These are phyloP conservation scores for Coptotermes formosanus DNA, from an alignment of 1,140 invertebrate genomes.

Conservation along the genomic window DNA sequence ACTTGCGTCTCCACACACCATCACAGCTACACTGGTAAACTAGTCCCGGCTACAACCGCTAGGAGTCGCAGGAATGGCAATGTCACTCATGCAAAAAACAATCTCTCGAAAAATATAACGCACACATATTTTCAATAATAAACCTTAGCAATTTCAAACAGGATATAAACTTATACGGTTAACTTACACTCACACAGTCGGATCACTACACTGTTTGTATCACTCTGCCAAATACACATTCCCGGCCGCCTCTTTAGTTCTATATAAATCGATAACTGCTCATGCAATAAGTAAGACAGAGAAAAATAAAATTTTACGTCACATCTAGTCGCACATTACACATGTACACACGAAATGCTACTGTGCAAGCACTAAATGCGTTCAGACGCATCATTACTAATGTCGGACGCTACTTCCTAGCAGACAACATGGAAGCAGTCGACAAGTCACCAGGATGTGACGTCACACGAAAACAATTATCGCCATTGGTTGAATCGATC, in stretches of 20 bases:
- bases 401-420: constrained; percentile 14
- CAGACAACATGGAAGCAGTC: constrained; percentile 26
- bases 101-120: background rate
- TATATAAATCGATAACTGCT: background rate
- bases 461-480: constrained; percentile 15
- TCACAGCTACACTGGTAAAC: background rate
- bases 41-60: background rate
- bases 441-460: constrained; percentile 26
- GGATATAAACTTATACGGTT: background rate
- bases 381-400: background rate
- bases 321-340: background rate
- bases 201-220: background rate
- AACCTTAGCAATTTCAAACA: background rate
- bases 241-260: background rate
- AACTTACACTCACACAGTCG: background rate
- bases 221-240: background rate
- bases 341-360: background rate
- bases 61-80: constrained; percentile 2
- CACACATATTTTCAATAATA: background rate
- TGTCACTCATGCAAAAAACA: background rate
- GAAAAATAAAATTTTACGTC: background rate
- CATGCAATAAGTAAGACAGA: background rate
- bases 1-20: background rate
- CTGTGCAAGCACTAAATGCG: background rate
- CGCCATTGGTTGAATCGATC: constrained; percentile 24